phyloP scores from a whole-genome alignment of 1,140 invertebrate genomes.

The Drosophila subobscura region DNA sequence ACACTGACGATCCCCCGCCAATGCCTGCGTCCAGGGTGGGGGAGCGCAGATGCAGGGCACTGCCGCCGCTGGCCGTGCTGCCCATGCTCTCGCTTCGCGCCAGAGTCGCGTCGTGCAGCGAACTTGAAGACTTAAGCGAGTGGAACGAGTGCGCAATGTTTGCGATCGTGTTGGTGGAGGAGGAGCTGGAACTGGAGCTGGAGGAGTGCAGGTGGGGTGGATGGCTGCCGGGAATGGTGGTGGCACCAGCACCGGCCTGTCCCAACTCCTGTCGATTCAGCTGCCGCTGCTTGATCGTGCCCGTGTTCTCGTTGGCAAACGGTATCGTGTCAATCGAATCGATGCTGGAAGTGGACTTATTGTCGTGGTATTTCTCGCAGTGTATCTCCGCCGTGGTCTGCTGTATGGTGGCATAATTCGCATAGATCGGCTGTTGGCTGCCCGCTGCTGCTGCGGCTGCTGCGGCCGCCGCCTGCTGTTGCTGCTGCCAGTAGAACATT shows the following conservation, averaged over 20 bases:
- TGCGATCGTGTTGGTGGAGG: constrained; percentile 82
- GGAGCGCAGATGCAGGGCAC: constrained; percentile 69
- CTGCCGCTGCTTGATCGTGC: constrained; percentile 93
- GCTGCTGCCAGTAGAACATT: constrained; percentile 74
- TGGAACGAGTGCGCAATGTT: constrained; percentile 83
- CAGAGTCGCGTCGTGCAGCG: constrained; percentile 76
- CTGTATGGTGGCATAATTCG: constrained; percentile 85
- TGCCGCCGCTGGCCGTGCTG: constrained; percentile 73
- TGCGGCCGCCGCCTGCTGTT: constrained; percentile 37
- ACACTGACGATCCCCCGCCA: constrained; percentile 9
- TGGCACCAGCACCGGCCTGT: constrained; percentile 17
- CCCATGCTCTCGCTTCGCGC: constrained; percentile 73
- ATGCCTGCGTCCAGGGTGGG: constrained; percentile 65
- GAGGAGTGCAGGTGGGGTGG: constrained; percentile 72
- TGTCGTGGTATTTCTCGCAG: constrained; percentile 83
- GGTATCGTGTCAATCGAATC: constrained; percentile 97
- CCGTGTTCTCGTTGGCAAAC: constrained; percentile 99
- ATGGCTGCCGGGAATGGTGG: constrained; percentile 34
- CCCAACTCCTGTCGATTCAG: constrained; percentile 76
- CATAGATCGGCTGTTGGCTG: constrained; percentile 84
- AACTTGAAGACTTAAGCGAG: constrained; percentile 81
- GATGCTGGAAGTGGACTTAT: constrained; percentile 94
- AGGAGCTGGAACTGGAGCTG: constrained; percentile 83
- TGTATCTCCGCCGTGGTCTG: constrained; percentile 88
- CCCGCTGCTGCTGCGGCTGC: constrained; percentile 37